Base-by-base conservation (phyloP, 1,140 invertebrate genomes). In the Hyles euphorbiae region DNA sequence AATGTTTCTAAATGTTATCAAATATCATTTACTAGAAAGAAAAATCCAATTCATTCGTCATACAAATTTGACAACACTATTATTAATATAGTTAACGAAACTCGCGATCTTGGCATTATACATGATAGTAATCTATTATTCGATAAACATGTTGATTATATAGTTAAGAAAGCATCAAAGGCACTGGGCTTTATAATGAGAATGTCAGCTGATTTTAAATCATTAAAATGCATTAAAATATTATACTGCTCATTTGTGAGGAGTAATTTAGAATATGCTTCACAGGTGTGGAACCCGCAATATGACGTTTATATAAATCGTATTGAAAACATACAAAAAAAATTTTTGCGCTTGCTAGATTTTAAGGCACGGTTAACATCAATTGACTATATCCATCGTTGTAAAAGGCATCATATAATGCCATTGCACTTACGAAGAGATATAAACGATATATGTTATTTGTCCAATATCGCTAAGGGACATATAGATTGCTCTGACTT, bases 231-330 rank as follows among this genome's bases (percentile, higher is more conserved):
- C 0, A 34, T 70, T 6, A 67, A 67, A 51, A 57, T 68, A 46
- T 53, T 68, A 11, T 68, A 68, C 34, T 65, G 59, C 53, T 60
- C 66, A 49, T 64, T 65, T n/a, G 61, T 68, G 7, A 62, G 66
- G 36, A 64, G 66, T 11, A 59, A 68, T 8, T 11, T 67, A 5
- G 54, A 63, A 52, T 67, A 60, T 36, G 60, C 54, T 5, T 45
- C 40, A 2, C 52, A 53, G 9, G 52, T 53, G 4, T 53, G 52
- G 52, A 53, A 53, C 50, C 50, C 33, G 3, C 50, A 52, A 11
- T 52, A 52, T 52, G 8, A 52, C 8, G 33, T 34, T 4, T 52
- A 52, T 34, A 34, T 9, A 9, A 7, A 2, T 52, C 32, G 50
- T 34, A 52, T 52, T 34, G 50, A 52, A 34, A 11, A 5, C n/a